phyloP scores from a whole-genome alignment of 1,140 invertebrate genomes.

The Augochlora pura region DNA sequence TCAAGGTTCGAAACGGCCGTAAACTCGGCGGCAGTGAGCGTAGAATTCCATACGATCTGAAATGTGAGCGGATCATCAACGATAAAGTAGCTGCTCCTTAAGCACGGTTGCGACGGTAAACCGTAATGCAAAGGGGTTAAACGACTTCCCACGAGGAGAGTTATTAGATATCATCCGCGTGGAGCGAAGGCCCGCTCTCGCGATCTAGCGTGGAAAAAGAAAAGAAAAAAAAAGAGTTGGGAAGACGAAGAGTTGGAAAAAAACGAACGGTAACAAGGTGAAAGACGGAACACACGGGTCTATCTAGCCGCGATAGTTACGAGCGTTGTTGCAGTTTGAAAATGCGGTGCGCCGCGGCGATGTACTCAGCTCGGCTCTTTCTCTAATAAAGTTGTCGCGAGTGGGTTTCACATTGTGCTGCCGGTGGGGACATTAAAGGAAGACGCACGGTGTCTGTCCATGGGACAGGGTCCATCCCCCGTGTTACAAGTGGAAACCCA shows the following conservation, averaged over 20 bases:
- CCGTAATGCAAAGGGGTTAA: too few relatives aligned
- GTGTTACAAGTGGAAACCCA: conserved; percentile 59
- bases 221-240: too few relatives aligned
- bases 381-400: conserved; percentile 74
- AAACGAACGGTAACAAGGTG: conserved; percentile 12
- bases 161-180: too few relatives aligned
- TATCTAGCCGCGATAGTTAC: conserved; percentile 23
- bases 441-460: conserved; percentile 34
- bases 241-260: neutral
- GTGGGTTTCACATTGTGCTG: conserved; percentile 66
- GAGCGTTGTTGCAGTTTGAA: conserved; percentile 46
- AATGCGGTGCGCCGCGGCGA: conserved; percentile 34
- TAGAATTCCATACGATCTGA: too few relatives aligned
- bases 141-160: too few relatives aligned
- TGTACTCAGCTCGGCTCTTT: conserved; percentile 53
- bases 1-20: too few relatives aligned
- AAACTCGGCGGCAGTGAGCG: too few relatives aligned
- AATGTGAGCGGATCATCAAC: too few relatives aligned
- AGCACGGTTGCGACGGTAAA: too few relatives aligned
- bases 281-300: conserved; percentile 14
- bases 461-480: conserved; percentile 49
- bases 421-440: conserved; percentile 32
- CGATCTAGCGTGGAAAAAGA: neutral
- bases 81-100: too few relatives aligned
- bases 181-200: too few relatives aligned